These are phyloP conservation scores for Gymnarchus niloticus DNA, from an alignment of 2,113 vertebrate genomes.

Conservation along the genomic window DNA sequence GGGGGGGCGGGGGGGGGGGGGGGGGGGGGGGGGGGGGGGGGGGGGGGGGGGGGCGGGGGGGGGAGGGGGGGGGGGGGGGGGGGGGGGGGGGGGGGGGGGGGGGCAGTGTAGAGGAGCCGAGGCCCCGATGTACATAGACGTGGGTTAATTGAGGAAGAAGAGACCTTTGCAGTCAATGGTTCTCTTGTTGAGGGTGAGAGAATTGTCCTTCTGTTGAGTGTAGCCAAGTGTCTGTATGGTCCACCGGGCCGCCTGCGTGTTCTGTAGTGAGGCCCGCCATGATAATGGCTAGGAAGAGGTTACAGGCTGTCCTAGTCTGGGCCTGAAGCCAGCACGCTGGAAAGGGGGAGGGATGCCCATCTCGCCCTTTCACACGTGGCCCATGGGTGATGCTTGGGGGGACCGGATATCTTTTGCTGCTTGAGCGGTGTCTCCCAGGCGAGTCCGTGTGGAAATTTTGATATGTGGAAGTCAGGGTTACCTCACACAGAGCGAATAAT, in stretches of 20 bases:
- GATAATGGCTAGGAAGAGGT: conserved; percentile 22
- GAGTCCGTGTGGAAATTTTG: neutral
- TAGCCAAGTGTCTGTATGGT: conserved; percentile 66
- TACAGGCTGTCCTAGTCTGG: conserved; percentile 40
- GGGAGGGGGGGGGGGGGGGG: too few species aligned
- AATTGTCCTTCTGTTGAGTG: conserved; percentile 66
- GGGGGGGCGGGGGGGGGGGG: too few species aligned
- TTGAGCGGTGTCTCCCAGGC: neutral
- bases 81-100: neutral
- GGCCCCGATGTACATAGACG: conserved; percentile 17
- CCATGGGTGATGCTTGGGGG: conserved; percentile 41
- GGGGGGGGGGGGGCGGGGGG: too few species aligned
- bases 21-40: too few species aligned
- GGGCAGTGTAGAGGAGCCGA: neutral
- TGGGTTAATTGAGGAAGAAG: conserved; percentile 41
- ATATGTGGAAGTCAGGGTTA: conserved; percentile 7
- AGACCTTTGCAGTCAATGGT: conserved; percentile 69
- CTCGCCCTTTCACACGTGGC: neutral
- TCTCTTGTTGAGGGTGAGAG: conserved; percentile 72
- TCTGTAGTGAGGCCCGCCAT: conserved; percentile 46
- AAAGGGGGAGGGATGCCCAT: neutral
- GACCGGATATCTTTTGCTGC: neutral
- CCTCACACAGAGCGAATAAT: conserved; percentile 12
- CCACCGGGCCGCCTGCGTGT: conserved; percentile 56
- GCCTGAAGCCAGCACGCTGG: neutral